phyloP scores from a whole-genome alignment of 2,888 invertebrate genomes.

The Noctua comes region DNA sequence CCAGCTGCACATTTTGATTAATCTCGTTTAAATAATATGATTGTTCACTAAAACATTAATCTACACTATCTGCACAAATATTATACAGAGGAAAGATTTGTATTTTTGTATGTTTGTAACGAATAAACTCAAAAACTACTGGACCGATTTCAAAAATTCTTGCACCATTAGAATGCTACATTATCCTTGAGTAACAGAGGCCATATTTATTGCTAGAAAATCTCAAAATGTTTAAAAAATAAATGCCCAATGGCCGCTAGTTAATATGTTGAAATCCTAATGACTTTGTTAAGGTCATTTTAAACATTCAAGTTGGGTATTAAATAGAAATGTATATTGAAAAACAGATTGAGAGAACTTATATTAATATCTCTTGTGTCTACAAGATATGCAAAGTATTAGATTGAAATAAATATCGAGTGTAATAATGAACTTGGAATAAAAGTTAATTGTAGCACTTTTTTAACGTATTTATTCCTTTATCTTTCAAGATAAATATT shows the following conservation, averaged over 20 bases:
- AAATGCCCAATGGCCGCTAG: too few species aligned
- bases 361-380: not conserved
- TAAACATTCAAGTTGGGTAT: not conserved
- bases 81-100: too few species aligned
- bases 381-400: not conserved
- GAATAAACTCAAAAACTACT: too few species aligned
- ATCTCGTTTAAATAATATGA: not conserved
- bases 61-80: too few species aligned
- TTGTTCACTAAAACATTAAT: not conserved
- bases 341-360: not conserved
- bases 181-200: too few species aligned
- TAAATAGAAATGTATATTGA: not conserved
- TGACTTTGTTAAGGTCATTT: not conserved
- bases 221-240: too few species aligned
- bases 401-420: not conserved
- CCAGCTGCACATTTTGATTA: not conserved
- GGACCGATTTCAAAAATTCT: too few species aligned
- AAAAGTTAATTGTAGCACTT: not conserved
- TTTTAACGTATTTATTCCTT: constrained; percentile 20
- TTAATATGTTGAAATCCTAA: not conserved
- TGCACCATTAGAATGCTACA: too few species aligned
- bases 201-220: too few species aligned
- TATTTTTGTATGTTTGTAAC: too few species aligned
- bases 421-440: not conserved
- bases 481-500: not conserved